These are phyloP conservation scores for Phodopus roborovskii DNA, from an alignment of 2,113 vertebrate species.

Conservation along the genomic window DNA sequence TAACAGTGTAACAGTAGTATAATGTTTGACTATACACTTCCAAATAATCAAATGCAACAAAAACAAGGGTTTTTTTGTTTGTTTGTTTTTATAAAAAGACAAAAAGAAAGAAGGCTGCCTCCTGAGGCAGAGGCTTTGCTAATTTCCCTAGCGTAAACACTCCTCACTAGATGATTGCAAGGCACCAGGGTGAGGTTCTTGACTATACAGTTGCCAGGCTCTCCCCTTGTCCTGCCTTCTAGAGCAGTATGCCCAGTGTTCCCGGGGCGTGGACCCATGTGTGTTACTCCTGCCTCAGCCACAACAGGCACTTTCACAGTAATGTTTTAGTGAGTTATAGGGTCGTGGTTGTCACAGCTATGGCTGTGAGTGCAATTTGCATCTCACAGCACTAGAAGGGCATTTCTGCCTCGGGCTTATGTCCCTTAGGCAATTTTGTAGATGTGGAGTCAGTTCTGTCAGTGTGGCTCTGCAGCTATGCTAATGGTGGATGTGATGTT, in stretches of 20 bases:
- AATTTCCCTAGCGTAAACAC: neutral
- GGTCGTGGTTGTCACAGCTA: neutral
- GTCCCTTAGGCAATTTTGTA: neutral
- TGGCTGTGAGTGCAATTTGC: neutral
- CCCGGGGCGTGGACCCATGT: neutral
- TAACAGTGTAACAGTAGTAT: no score
- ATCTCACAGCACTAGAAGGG: neutral
- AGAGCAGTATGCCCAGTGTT: fast-evolving
- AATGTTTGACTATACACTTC: neutral
- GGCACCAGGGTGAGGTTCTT: fast-evolving
- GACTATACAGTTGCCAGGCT: fast-evolving
- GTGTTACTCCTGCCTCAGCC: neutral
- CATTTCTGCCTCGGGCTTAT: neutral
- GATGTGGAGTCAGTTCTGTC: neutral
- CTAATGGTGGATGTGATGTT: neutral
- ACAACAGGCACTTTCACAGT: neutral
- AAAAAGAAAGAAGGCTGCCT: neutral
- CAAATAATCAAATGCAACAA: fast-evolving
- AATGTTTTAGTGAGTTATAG: neutral
- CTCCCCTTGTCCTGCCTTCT: neutral
- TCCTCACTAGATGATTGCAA: neutral
- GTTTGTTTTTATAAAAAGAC: no score
- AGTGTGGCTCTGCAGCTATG: neutral
- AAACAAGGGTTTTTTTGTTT: no score
- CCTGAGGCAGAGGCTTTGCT: neutral